Conservation (phyloP, 2,888 invertebrate species). For the Vanessa cardui region DNA sequence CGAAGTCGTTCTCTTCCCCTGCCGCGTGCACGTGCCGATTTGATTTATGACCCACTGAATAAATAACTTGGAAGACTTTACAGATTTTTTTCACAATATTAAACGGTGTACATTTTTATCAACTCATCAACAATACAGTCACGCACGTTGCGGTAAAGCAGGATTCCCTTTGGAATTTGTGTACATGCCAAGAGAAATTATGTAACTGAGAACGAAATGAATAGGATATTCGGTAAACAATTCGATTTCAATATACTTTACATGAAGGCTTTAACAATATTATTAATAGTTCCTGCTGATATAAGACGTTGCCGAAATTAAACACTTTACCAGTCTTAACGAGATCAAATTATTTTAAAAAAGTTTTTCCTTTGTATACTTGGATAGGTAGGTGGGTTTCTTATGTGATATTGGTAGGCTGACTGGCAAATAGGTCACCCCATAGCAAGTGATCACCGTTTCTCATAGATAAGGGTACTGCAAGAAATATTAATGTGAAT, state of each 20-base stretch:
- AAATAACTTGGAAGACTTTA: conserved; percentile 64
- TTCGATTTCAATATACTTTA: conserved; percentile 6
- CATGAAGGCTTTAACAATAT: too few species aligned
- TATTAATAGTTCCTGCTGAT: too few species aligned
- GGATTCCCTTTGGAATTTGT: conserved; percentile 29
- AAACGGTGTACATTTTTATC: conserved; percentile 39
- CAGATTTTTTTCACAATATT: conserved; percentile 43
- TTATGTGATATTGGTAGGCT: too few species aligned
- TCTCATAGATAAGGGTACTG: too few species aligned
- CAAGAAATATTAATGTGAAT: too few species aligned
- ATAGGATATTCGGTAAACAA: conserved; percentile 16
- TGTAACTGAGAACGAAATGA: conserved; percentile 21
- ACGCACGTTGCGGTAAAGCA: conserved; percentile 31
- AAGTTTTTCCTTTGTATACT: too few species aligned
- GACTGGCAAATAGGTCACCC: too few species aligned
- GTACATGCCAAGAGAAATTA: conserved; percentile 21
- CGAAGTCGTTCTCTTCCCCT: conserved; percentile 34
- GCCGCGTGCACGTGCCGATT: conserved; percentile 70
- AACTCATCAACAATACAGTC: conserved; percentile 40
- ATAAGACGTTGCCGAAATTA: too few species aligned
- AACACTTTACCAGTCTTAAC: too few species aligned
- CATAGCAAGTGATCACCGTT: too few species aligned
- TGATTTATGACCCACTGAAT: conserved; percentile 76
- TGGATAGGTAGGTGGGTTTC: too few species aligned
- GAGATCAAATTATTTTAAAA: too few species aligned